phyloP scores from a whole-genome alignment of 2,888 invertebrate genomes.

The Drosophila mimica region DNA sequence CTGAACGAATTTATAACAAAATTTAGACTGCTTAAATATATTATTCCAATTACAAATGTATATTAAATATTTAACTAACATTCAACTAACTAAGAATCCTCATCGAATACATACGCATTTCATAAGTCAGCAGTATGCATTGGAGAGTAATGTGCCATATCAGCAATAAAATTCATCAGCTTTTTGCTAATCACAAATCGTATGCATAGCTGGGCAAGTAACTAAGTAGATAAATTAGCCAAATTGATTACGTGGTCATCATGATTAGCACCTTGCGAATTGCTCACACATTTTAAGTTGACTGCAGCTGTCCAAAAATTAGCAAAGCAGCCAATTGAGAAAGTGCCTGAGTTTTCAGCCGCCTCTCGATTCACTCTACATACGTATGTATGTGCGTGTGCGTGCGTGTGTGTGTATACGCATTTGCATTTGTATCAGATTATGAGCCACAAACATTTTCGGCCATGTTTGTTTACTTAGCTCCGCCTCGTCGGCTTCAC shows the following conservation, averaged over 20 bases:
- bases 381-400: background rate
- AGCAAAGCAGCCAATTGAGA: conserved; percentile 54
- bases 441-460: conserved; percentile 83
- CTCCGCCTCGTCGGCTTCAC: conserved; percentile 82
- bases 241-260: conserved; percentile 64
- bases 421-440: conserved; percentile 81
- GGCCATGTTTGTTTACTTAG: conserved; percentile 85
- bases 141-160: conserved; percentile 20
- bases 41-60: background rate
- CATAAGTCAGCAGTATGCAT: conserved; percentile 1
- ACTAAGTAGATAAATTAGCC: conserved; percentile 51
- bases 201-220: conserved; percentile 51
- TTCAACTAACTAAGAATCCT: background rate
- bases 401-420: conserved; percentile 30
- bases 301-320: conserved; percentile 49
- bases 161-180: conserved; percentile 23
- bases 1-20: background rate
- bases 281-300: conserved; percentile 43
- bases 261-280: conserved; percentile 70
- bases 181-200: conserved; percentile 46
- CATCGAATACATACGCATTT: background rate
- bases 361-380: conserved; percentile 23
- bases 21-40: background rate
- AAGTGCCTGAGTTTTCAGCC: conserved; percentile 43
- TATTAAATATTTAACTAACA: background rate